phyloP scores from a whole-genome alignment of 2,888 invertebrate species.

The Slavum lentiscoides region DNA sequence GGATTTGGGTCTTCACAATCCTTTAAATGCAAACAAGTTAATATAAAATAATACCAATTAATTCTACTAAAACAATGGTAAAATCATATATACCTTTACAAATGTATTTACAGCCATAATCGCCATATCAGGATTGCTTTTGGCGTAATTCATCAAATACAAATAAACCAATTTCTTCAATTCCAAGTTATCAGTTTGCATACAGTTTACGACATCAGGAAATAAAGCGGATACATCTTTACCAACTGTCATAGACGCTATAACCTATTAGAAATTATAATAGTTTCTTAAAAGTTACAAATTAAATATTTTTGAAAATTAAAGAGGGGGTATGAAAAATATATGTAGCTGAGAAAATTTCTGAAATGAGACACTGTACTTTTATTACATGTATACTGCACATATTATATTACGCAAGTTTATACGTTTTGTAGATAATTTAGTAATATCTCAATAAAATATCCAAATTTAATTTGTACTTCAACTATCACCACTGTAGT shows the following conservation, averaged over 20 bases:
- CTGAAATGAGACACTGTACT: too few relatives aligned
- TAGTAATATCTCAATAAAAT: too few relatives aligned
- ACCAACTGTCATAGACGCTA: slow-evolving; percentile 99
- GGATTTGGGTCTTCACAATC: slow-evolving; percentile 99
- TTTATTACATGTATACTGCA: too few relatives aligned
- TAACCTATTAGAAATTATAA: slow-evolving; percentile 70
- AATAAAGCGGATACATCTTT: slow-evolving; percentile 98
- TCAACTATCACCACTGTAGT: too few relatives aligned
- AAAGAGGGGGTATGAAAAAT: too few relatives aligned
- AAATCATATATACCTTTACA: slow-evolving; percentile 79
- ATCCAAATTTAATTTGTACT: too few relatives aligned
- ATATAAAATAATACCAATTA: slow-evolving; percentile 47
- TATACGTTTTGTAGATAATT: not conserved
- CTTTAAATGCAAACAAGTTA: slow-evolving; percentile 62
- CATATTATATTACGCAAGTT: not conserved
- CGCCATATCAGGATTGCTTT: slow-evolving; percentile 99
- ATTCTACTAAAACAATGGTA: slow-evolving; percentile 56
- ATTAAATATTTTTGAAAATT: too few relatives aligned
- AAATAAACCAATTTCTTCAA: slow-evolving; percentile 97
- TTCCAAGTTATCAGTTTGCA: slow-evolving; percentile 99
- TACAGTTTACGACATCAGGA: slow-evolving; percentile 99
- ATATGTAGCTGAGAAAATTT: not conserved
- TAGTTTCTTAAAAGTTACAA: too few relatives aligned
- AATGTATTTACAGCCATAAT: slow-evolving; percentile 99
- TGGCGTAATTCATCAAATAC: slow-evolving; percentile 99